These are phyloP conservation scores for Meliscaeva auricollis DNA, from an alignment of 2,888 invertebrate species.

Conservation along the genomic window DNA sequence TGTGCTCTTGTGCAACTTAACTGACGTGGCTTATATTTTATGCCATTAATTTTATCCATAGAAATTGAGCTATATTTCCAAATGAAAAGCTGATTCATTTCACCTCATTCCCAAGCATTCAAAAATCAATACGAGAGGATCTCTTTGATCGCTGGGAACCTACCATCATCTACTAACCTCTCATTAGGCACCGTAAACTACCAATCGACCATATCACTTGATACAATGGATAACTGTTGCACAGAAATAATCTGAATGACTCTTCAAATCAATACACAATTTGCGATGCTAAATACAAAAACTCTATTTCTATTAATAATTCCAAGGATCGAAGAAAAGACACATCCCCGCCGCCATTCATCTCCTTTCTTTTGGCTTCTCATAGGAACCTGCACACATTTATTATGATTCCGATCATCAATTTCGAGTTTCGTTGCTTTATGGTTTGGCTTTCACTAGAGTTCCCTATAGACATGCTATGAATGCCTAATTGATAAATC, in stretches of 20 bases:
- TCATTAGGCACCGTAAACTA: slow-evolving; percentile 44
- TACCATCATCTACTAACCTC: slow-evolving; percentile 27
- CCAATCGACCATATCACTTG: slow-evolving; percentile 25
- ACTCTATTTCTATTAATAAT: slow-evolving; percentile 33
- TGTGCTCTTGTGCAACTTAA: too few species aligned
- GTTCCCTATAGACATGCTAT: slow-evolving; percentile 62
- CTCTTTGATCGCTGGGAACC: slow-evolving; percentile 7
- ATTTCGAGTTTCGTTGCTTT: slow-evolving; percentile 48
- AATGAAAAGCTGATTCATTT: slow-evolving; percentile 13
- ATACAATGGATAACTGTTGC: slow-evolving; percentile 34
- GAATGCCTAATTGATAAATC: slow-evolving; percentile 74
- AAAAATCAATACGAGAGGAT: slow-evolving; percentile 3
- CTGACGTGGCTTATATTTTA: too few species aligned
- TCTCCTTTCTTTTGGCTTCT: neutral
- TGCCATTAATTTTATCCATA: neutral
- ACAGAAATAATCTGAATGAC: neutral
- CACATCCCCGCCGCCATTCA: neutral
- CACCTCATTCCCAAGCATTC: slow-evolving; percentile 51
- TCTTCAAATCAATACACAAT: slow-evolving; percentile 49
- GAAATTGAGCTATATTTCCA: too few species aligned
- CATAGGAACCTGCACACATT: slow-evolving; percentile 41
- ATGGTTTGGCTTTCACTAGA: slow-evolving; percentile 64
- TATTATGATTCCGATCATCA: slow-evolving; percentile 66
- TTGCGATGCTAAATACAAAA: slow-evolving; percentile 17
- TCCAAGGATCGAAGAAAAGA: slow-evolving; percentile 16